Evolutionary conservation across 2,797 vertebrate genomes (phyloP), one percentile per base, ranked within the genome.

Genomic region (Anabacerthia variegaticeps): DNA sequence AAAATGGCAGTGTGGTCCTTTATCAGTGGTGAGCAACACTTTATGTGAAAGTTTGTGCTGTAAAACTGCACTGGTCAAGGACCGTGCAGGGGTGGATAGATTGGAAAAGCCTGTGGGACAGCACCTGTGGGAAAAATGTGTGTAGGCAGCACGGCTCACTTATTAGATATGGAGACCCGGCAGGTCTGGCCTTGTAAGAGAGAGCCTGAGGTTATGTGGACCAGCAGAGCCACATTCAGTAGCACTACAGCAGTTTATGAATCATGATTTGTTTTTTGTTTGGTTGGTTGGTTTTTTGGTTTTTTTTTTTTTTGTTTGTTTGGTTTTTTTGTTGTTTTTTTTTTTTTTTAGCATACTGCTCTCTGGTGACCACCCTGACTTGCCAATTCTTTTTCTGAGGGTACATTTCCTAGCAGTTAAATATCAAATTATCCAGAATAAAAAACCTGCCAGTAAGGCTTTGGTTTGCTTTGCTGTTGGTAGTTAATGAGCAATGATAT

Each of bases 41-140:
- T 81, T 15, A 56, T 69, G 63, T 54, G 37, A 73, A 75, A 39
- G 34, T 73, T 61, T 71, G 18, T 2, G 3, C 54, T 65, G 28
- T n/a, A 69, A 89, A 80, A 46, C 24, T 0, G 0, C 4, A 1
- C 26, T 43, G 17, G 15, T 39, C 65, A 51, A 83, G 37, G 58
- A 30, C 12, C 41, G 10, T 51, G 62, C 55, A 73, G 63, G 32
- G 37, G 34, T 49, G 59, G 74, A 32, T 27, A 54, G 69, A 28
- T 7, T 63, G 52, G 30, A 20, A 66, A 71, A 95, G 85, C 62
- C 32, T 59, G 51, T 85, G 85, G 79, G 48, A 81, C 34, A 61
- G 63, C 49, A 36, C 0, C 39, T 41, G 39, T 41, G 41, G 41
- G 41, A 41, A 41, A 41, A 41, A 17, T 6, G 15, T 41, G 39